Percentiles rank a stretch among this genome's conserved stretches.
Evolutionary conservation across 2,888 invertebrate genomes (phyloP).

Genomic region (Lydus trimaculatus): DNA sequence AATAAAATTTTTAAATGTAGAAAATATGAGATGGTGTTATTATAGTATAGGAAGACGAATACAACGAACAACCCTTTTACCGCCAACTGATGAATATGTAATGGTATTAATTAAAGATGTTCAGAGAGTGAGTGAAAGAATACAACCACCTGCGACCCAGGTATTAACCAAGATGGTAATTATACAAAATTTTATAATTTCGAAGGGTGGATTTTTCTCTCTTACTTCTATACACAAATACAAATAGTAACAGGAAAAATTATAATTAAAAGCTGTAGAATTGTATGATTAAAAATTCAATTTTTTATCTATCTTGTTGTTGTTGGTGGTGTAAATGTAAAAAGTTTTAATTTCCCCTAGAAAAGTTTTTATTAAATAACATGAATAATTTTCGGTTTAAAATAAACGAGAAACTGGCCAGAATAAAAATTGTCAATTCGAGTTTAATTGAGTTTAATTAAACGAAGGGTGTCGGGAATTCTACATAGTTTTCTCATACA

Average conservation of each 20-base stretch:
- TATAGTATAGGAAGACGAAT: background rate
- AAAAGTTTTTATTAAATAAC: constrained; percentile 23
- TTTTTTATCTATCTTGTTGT: constrained; percentile 41
- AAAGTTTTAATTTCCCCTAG: constrained; percentile 42
- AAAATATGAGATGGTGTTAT: too few relatives aligned
- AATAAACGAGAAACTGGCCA: constrained; percentile 15
- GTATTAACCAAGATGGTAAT: constrained; percentile 56
- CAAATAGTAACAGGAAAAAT: constrained; percentile 17
- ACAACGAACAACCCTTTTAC: constrained; percentile 42
- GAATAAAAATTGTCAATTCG: constrained; percentile 16
- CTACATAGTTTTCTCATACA: background rate
- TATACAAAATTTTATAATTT: constrained; percentile 60
- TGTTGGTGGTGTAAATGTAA: constrained; percentile 19
- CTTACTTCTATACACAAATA: background rate
- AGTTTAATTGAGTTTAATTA: constrained; percentile 22
- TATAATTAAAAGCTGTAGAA: constrained; percentile 60
- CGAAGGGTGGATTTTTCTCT: constrained; percentile 38
- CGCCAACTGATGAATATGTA: constrained; percentile 59
- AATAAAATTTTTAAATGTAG: constrained; percentile 43
- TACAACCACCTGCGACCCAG: constrained; percentile 58
- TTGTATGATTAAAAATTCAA: constrained; percentile 59
- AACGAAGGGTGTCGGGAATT: constrained; percentile 22
- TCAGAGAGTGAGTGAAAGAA: constrained; percentile 37
- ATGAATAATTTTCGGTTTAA: constrained; percentile 22
- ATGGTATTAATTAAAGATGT: constrained; percentile 62